These are phyloP conservation scores for Drepana falcataria DNA, from an alignment of 2,888 invertebrate genomes.

Conservation along the genomic window DNA sequence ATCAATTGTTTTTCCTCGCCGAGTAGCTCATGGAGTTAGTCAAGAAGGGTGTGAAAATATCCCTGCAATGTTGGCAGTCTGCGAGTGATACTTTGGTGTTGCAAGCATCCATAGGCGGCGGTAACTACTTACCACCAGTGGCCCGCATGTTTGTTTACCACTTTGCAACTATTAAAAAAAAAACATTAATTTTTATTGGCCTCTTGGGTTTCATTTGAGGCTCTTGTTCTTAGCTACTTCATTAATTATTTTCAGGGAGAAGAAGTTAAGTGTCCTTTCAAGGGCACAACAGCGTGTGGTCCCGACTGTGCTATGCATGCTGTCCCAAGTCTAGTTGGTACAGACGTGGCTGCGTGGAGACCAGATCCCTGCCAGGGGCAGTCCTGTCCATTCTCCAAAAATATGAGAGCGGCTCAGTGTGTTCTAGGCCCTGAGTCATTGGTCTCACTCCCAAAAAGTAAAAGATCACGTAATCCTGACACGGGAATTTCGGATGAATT, in stretches of 20 bases:
- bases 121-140: no score
- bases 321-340: constrained; percentile 20
- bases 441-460: constrained; percentile 11
- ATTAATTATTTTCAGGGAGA: constrained; percentile 22
- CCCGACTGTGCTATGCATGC: constrained; percentile 39
- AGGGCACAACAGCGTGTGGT: constrained; percentile 33
- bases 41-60: no score
- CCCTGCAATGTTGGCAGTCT: no score
- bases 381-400: constrained; percentile 39
- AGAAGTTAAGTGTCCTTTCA: constrained; percentile 33
- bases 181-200: no score
- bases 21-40: no score
- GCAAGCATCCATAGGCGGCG: no score
- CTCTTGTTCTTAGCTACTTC: background rate
- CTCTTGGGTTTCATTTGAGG: no score
- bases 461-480: constrained; percentile 8
- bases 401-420: constrained; percentile 62
- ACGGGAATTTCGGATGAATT: constrained; percentile 12
- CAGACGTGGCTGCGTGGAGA: constrained; percentile 28
- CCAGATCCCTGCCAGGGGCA: constrained; percentile 40
- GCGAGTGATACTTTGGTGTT: no score
- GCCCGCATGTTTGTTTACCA: no score
- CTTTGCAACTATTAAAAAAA: no score
- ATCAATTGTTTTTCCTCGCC: no score
- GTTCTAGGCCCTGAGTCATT: constrained; percentile 43